These are phyloP conservation scores for Mizuhopecten yessoensis DNA, from an alignment of 1,140 invertebrate genomes.

Conservation along the genomic window DNA sequence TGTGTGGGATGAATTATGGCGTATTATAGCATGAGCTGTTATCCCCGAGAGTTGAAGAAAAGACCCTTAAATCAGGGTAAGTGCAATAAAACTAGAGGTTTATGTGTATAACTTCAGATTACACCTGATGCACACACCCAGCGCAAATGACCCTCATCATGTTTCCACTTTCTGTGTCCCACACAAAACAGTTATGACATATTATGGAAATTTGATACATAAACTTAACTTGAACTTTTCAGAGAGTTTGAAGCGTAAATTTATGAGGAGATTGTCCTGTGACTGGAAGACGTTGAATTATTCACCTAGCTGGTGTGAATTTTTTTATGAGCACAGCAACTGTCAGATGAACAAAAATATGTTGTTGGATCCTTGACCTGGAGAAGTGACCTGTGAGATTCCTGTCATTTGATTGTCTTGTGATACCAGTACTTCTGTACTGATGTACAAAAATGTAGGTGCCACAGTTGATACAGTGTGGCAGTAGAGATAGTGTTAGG, in stretches of 20 bases:
- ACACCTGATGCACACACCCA: background rate
- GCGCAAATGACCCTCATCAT: background rate
- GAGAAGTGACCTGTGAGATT: background rate
- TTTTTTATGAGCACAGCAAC: background rate
- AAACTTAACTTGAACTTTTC: background rate
- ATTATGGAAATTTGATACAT: constrained; percentile 6
- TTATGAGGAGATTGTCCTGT: constrained; percentile 38
- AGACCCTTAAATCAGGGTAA: background rate
- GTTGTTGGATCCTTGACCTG: constrained; percentile 27
- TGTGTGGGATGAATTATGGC: background rate
- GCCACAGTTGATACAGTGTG: background rate
- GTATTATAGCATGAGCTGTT: no score
- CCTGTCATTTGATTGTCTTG: constrained; percentile 15
- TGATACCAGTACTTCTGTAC: background rate
- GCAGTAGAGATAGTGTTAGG: background rate
- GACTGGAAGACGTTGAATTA: background rate
- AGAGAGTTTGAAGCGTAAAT: background rate
- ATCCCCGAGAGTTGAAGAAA: no score
- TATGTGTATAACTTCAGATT: background rate
- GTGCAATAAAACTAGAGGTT: background rate
- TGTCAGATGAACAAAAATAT: constrained; percentile 28
- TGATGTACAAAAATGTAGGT: no score
- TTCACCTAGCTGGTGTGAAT: constrained; percentile 13
- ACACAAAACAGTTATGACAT: background rate
- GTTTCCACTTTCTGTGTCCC: background rate